These are phyloP conservation scores for Parazoanthus darwini DNA, from an alignment of 92 coral and sea anemone genomes.

Conservation along the genomic window DNA sequence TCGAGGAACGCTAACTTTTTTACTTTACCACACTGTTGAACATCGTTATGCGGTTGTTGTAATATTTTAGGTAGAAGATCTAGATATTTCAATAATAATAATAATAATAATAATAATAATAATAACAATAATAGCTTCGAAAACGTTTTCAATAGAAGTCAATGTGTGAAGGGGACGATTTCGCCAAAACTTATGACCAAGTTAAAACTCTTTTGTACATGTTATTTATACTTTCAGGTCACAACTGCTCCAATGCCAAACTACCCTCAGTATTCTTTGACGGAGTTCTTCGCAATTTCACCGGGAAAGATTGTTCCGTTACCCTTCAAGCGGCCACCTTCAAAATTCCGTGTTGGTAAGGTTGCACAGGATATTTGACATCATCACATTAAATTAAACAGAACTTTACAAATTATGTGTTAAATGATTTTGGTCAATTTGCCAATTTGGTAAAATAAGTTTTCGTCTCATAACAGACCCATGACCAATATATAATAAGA, in stretches of 20 bases:
- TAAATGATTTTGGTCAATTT: not conserved
- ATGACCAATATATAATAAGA: no score
- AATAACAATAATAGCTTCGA: no score
- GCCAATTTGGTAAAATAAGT: no score
- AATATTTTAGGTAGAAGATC: no score
- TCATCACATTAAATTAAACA: not conserved
- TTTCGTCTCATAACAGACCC: no score
- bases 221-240: not conserved
- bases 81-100: no score
- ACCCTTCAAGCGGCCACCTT: not conserved
- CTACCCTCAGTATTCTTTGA: not conserved
- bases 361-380: no score
- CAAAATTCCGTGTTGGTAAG: not conserved
- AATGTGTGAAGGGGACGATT: not conserved
- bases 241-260: conserved; percentile 7
- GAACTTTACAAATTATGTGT: not conserved
- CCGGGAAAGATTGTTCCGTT: not conserved
- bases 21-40: no score
- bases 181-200: not conserved
- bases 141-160: no score
- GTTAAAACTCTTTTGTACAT: not conserved
- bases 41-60: no score
- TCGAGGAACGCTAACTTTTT: no score
- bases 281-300: not conserved
- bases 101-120: no score